phyloP scores from a whole-genome alignment of 2,113 vertebrate genomes.

The Uria lomvia region DNA sequence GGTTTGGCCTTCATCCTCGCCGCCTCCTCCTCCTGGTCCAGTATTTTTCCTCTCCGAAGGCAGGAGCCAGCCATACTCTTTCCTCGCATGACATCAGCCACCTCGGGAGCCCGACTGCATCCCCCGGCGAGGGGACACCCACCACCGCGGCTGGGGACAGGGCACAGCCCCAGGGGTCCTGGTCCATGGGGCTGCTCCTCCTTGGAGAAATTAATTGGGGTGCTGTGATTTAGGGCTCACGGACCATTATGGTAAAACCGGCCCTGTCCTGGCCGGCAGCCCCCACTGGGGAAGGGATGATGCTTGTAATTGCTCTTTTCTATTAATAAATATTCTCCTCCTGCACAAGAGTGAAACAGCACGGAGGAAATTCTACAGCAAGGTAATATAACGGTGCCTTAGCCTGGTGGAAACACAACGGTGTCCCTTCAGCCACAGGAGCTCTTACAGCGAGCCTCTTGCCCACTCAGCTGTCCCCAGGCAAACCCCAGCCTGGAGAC shows the following conservation, averaged over 20 bases:
- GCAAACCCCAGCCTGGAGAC: neutral
- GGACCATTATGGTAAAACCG: neutral
- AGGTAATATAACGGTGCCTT: accelerated
- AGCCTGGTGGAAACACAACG: neutral
- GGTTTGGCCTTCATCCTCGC: neutral
- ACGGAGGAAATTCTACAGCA: neutral
- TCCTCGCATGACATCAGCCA: neutral
- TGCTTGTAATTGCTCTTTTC: neutral
- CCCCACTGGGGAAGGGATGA: neutral
- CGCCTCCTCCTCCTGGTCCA: neutral
- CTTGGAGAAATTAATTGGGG: neutral
- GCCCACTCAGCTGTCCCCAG: neutral
- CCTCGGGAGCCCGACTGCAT: neutral
- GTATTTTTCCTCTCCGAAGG: neutral
- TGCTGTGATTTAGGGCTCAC: neutral
- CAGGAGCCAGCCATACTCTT: neutral
- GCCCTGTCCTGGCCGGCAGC: neutral
- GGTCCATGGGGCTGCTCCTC: neutral
- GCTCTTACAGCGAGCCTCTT: neutral
- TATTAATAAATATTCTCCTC: neutral
- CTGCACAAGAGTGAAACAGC: neutral
- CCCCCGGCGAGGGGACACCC: neutral
- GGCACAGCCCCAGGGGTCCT: neutral
- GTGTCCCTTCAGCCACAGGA: neutral
- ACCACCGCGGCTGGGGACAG: accelerated